Evolutionary conservation across 2,113 vertebrate species (phyloP).

Genomic region (Sceloporus undulatus): DNA sequence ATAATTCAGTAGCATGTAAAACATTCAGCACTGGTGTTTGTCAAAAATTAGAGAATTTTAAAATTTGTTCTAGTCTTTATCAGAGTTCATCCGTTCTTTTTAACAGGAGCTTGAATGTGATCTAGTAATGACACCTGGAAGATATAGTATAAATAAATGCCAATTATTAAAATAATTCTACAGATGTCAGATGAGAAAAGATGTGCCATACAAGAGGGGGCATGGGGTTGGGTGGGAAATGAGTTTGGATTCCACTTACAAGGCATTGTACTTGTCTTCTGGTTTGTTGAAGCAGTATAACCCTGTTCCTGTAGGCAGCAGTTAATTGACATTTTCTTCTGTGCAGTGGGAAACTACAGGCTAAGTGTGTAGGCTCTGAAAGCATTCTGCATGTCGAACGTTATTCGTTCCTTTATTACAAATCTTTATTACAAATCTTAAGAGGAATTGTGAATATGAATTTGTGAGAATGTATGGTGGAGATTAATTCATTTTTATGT

Average conservation of each 20-base stretch:
- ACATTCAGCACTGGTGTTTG: background rate
- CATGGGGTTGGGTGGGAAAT: slow-evolving; percentile 46
- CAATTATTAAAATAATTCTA: slow-evolving; percentile 44
- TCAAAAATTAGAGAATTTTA: background rate
- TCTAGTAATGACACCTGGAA: slow-evolving; percentile 32
- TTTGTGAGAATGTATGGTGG: slow-evolving; percentile 59
- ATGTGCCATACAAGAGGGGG: slow-evolving; percentile 37
- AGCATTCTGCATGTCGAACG: background rate
- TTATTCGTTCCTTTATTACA: slow-evolving; percentile 41
- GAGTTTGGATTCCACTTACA: slow-evolving; percentile 53
- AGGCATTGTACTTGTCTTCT: slow-evolving; percentile 63
- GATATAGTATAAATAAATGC: slow-evolving; percentile 25
- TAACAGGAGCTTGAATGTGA: slow-evolving; percentile 34
- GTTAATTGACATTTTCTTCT: slow-evolving; percentile 67
- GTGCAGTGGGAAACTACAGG: slow-evolving; percentile 63
- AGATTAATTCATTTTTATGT: slow-evolving; percentile 69
- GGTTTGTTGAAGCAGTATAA: slow-evolving; percentile 39
- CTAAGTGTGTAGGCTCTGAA: slow-evolving; percentile 61
- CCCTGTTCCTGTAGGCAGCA: slow-evolving; percentile 66
- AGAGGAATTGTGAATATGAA: slow-evolving; percentile 36
- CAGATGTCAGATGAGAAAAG: slow-evolving; percentile 53
- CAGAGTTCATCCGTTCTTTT: slow-evolving; percentile 39
- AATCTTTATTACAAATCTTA: slow-evolving; percentile 15
- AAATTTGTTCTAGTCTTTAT: background rate
- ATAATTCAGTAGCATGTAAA: background rate